phyloP scores from a whole-genome alignment of 2,113 vertebrate genomes.

The Xiphophorus couchianus region DNA sequence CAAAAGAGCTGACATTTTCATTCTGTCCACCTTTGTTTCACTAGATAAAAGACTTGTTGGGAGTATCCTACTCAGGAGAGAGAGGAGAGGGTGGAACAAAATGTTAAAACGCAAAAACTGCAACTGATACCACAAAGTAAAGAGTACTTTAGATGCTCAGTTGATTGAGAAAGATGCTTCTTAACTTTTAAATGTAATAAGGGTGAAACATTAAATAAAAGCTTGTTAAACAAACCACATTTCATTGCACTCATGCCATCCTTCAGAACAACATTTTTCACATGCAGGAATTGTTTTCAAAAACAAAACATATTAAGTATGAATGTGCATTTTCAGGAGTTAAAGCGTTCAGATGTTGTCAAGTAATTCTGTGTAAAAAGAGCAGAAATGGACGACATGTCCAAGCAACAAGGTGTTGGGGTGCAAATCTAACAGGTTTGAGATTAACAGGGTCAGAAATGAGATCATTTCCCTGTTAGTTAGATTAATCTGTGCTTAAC shows the following conservation, averaged over 20 bases:
- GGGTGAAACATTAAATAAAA: not conserved
- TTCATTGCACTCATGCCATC: not conserved
- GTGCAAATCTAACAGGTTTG: conserved; percentile 14
- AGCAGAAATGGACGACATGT: not conserved
- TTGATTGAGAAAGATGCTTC: not conserved
- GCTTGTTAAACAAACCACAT: not conserved
- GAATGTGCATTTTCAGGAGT: not conserved
- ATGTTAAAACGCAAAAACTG: not conserved
- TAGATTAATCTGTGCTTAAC: conserved; percentile 21
- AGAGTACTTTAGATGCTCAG: not conserved
- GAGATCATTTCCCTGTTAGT: conserved; percentile 26
- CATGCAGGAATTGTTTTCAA: not conserved
- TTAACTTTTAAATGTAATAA: not conserved
- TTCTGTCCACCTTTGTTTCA: not conserved
- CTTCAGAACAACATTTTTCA: not conserved
- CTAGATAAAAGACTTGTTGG: not conserved
- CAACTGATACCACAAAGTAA: not conserved
- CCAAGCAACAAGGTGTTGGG: not conserved
- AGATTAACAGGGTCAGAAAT: conserved; percentile 26
- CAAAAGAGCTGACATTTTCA: not conserved
- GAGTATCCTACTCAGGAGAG: not conserved
- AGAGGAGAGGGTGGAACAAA: not conserved
- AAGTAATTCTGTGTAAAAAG: not conserved
- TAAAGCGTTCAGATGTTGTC: not conserved
- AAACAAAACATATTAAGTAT: not conserved